A percentile compares a stretch with the other conserved stretches of the same genome.
Evolutionary conservation across 2,888 invertebrate species (phyloP).

Genomic region (Kryphioiulus occultus): DNA sequence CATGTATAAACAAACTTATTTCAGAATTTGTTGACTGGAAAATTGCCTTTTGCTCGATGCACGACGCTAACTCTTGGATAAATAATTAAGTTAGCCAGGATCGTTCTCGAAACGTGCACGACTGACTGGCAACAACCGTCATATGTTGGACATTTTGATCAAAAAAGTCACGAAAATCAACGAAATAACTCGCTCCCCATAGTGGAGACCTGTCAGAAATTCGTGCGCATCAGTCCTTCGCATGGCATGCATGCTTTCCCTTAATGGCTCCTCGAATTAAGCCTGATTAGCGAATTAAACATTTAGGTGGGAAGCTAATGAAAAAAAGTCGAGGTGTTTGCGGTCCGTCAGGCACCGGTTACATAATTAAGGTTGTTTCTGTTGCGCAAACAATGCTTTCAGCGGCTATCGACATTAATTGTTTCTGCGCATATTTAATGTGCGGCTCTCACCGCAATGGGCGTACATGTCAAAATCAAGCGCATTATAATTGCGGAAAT

Average conservation of each 20-base stretch:
- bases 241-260: not conserved
- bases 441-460: not conserved
- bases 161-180: not conserved
- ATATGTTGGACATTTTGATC: not conserved
- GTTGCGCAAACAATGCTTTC: not conserved
- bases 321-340: not conserved
- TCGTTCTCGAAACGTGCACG: not conserved
- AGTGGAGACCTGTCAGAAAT: not conserved
- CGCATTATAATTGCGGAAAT: not conserved
- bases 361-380: not conserved
- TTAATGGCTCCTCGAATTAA: not conserved
- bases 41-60: not conserved
- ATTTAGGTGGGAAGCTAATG: not conserved
- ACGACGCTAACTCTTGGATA: not conserved
- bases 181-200: not conserved
- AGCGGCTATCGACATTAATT: not conserved
- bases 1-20: too few species aligned
- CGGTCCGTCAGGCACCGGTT: not conserved
- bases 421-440: not conserved
- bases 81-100: not conserved
- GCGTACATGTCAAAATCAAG: not conserved
- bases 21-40: not conserved
- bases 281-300: not conserved
- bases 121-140: not conserved
- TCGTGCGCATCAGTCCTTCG: not conserved